phyloP scores from a whole-genome alignment of 2,113 vertebrate species.

The Zootoca vivipara region DNA sequence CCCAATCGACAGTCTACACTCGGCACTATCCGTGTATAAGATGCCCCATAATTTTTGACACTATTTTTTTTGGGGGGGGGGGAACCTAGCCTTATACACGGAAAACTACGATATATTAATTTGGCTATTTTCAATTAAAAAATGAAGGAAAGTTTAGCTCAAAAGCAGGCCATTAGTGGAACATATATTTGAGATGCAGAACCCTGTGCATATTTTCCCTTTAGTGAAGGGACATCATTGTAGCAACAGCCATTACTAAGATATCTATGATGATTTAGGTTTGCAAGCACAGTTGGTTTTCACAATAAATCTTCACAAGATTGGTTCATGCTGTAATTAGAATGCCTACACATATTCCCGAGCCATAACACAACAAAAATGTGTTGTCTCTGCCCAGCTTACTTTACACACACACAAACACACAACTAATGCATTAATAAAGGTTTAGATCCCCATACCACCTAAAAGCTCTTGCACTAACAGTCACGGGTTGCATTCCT shows the following conservation, averaged over 20 bases:
- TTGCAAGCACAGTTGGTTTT: background rate
- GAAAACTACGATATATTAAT: background rate
- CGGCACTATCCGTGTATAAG: too few relatives aligned
- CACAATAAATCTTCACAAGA: background rate
- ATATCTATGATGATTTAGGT: background rate
- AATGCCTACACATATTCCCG: background rate
- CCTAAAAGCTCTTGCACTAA: background rate
- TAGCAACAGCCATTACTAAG: background rate
- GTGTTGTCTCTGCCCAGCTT: background rate
- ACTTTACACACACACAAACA: background rate
- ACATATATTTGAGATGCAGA: background rate
- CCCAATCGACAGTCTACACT: too few relatives aligned
- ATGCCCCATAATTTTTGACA: too few relatives aligned
- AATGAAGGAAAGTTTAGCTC: background rate
- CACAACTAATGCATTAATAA: constrained; percentile 15
- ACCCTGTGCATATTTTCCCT: too few relatives aligned
- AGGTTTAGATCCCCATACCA: constrained; percentile 5
- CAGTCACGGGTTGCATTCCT: background rate
- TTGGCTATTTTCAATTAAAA: background rate
- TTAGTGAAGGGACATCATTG: background rate
- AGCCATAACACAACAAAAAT: background rate
- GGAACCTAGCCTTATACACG: too few relatives aligned
- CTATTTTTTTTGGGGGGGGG: too few relatives aligned
- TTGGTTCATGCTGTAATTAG: background rate
- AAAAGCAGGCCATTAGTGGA: background rate